Evolutionary conservation across 2,888 invertebrate genomes (phyloP).

Genomic region (Acanthacorydalis orientalis): DNA sequence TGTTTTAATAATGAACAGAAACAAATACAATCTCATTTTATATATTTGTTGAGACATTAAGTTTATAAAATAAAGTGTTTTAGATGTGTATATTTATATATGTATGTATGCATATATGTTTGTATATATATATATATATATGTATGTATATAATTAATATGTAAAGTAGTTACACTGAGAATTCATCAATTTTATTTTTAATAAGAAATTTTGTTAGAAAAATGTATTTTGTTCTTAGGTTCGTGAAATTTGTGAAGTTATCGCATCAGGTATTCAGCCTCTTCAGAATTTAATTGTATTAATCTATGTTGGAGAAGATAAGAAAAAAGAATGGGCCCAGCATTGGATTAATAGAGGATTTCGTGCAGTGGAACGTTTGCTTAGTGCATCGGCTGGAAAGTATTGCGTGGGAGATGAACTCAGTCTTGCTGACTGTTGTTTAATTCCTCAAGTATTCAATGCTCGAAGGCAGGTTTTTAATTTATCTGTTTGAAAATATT

Average conservation of each 20-base stretch:
- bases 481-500: neutral
- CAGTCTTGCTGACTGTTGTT: constrained; percentile 84
- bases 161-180: neutral
- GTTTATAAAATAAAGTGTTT: too few species aligned
- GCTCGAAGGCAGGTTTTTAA: constrained; percentile 47
- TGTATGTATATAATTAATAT: too few species aligned
- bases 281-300: constrained; percentile 83
- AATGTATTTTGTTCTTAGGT: constrained; percentile 17
- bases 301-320: constrained; percentile 73
- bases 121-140: neutral
- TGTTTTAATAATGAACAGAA: too few species aligned
- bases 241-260: constrained; percentile 78
- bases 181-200: constrained; percentile 1
- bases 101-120: too few species aligned
- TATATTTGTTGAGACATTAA: too few species aligned
- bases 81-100: too few species aligned
- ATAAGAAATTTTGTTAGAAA: constrained; percentile 13
- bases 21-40: too few species aligned
- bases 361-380: constrained; percentile 71
- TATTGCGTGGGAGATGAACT: constrained; percentile 90
- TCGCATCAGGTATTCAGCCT: constrained; percentile 91
- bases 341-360: constrained; percentile 87
- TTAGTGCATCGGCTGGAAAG: constrained; percentile 71
- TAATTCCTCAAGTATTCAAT: constrained; percentile 91
- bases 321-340: constrained; percentile 84